phyloP scores from a whole-genome alignment of 2,888 invertebrate genomes.

The Cordylochernes scorpioides region DNA sequence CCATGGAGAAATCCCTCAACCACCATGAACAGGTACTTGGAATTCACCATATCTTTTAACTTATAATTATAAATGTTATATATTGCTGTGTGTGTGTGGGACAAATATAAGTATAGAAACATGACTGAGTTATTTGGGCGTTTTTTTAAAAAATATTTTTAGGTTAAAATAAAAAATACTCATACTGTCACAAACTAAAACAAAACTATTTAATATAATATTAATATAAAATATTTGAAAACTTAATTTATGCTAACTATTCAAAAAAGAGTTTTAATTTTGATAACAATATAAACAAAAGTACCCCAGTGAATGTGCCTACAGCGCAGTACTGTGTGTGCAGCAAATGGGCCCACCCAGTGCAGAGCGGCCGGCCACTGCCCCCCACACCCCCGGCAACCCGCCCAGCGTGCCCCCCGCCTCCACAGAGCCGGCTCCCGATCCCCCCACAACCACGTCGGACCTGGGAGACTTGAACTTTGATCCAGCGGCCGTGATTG shows the following conservation, averaged over 20 bases:
- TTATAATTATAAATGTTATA: neutral
- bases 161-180: too few species aligned
- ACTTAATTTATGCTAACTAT: too few species aligned
- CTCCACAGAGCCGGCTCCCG: slow-evolving; percentile 8
- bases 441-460: too few species aligned
- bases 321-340: neutral
- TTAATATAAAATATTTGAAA: too few species aligned
- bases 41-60: neutral
- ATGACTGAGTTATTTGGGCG: too few species aligned
- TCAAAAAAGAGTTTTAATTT: neutral
- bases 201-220: too few species aligned
- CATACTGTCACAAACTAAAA: too few species aligned
- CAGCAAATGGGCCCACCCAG: slow-evolving; percentile 11
- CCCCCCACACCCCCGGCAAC: slow-evolving; percentile 35
- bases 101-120: too few species aligned
- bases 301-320: neutral
- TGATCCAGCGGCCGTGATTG: slow-evolving; percentile 72
- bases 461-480: slow-evolving; percentile 49
- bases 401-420: slow-evolving; percentile 11
- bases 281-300: neutral
- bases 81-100: neutral
- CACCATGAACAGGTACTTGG: slow-evolving; percentile 33
- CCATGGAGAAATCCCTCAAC: slow-evolving; percentile 69
- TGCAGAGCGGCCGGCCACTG: slow-evolving; percentile 6
- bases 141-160: too few species aligned